These are phyloP conservation scores for Phodopus roborovskii DNA, from an alignment of 2,113 vertebrate species.

Conservation along the genomic window DNA sequence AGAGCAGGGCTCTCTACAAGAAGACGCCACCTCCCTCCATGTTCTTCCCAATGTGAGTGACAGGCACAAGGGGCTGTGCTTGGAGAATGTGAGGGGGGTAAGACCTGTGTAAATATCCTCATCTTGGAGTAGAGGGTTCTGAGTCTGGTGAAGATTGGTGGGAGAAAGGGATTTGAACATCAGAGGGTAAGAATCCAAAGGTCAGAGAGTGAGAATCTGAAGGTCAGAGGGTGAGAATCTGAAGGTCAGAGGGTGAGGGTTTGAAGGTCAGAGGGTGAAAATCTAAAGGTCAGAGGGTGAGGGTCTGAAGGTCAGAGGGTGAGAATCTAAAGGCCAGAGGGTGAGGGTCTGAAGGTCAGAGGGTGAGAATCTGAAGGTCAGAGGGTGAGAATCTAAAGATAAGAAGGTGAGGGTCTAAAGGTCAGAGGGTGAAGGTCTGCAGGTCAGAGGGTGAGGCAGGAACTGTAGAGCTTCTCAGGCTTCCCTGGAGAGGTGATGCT, in stretches of 20 bases:
- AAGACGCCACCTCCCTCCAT: background rate
- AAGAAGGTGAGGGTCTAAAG: too few species aligned
- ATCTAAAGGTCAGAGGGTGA: background rate
- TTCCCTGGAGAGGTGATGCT: background rate
- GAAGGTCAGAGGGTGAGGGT: too few species aligned
- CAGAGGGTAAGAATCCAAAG: background rate
- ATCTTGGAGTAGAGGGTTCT: background rate
- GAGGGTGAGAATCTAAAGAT: too few species aligned
- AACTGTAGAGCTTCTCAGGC: background rate
- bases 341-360: too few species aligned
- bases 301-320: too few species aligned
- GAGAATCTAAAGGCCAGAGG: too few species aligned
- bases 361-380: too few species aligned
- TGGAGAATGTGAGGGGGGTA: background rate
- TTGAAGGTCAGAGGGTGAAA: background rate
- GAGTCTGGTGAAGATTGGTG: too few species aligned
- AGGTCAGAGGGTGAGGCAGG: background rate
- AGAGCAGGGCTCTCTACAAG: background rate
- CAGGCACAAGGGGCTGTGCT: background rate
- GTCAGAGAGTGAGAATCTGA: fast-evolving
- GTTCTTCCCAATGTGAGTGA: background rate
- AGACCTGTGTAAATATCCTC: background rate
- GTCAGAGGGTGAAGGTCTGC: background rate
- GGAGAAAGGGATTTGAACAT: background rate
- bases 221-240: too few species aligned